Evolutionary conservation across 2,113 vertebrate species (phyloP).

Genomic region (Crotalus horridus): DNA sequence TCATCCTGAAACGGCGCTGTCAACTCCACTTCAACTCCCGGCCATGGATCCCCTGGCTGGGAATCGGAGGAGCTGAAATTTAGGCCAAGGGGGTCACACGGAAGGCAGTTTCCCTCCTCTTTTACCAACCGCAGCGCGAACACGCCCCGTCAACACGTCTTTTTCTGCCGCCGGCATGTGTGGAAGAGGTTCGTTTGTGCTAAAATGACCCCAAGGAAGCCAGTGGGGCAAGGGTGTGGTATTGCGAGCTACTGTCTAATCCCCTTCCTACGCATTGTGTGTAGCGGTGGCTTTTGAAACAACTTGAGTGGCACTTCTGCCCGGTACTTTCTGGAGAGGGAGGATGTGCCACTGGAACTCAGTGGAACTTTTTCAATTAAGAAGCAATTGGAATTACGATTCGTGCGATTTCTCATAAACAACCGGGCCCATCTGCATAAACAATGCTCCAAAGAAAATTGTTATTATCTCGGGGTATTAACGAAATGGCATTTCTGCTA

Average conservation of each 20-base stretch:
- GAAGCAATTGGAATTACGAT: neutral
- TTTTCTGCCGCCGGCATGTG: neutral
- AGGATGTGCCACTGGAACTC: neutral
- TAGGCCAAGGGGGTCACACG: neutral
- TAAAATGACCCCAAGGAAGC: neutral
- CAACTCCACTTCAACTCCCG: neutral
- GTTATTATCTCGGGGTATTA: neutral
- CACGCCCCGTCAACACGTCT: too few species aligned
- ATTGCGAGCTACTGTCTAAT: neutral
- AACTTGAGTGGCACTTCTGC: neutral
- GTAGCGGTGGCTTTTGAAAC: neutral
- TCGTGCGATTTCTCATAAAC: neutral
- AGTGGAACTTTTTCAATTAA: neutral
- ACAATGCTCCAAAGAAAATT: neutral
- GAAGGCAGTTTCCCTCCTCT: neutral
- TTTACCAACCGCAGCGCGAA: neutral
- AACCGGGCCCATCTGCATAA: neutral
- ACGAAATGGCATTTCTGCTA: neutral
- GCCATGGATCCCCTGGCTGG: neutral
- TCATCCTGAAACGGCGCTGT: too few species aligned
- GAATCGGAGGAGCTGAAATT: neutral
- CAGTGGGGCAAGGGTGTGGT: neutral
- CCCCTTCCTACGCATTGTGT: neutral
- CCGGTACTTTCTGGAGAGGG: neutral
- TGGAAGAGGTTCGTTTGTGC: constrained; percentile 40